Conservation (phyloP, 2,888 invertebrate genomes). For the Acanthoscelides obtectus region DNA sequence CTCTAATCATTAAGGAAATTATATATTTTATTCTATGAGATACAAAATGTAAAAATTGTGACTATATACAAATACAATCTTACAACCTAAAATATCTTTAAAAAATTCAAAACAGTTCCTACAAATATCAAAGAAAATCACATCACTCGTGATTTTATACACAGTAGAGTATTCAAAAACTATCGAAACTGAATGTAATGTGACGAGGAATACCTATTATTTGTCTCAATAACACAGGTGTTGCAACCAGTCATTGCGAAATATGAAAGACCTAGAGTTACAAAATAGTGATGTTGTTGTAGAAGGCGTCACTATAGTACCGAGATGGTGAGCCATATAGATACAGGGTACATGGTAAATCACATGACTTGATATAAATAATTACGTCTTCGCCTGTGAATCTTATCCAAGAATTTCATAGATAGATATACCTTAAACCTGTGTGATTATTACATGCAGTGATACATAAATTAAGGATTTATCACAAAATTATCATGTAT, state of each 20-base stretch:
- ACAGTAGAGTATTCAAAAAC: background rate
- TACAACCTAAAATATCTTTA: background rate
- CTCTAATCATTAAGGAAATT: background rate
- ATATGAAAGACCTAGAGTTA: too few species aligned
- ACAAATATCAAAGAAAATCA: background rate
- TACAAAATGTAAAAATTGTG: background rate
- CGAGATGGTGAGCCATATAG: too few species aligned
- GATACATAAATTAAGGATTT: background rate
- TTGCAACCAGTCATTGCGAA: too few species aligned
- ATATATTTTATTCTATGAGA: background rate
- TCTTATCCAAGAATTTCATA: too few species aligned
- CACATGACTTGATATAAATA: too few species aligned
- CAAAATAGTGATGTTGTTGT: too few species aligned
- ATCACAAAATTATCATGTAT: background rate
- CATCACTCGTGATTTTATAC: background rate
- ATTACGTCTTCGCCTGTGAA: background rate
- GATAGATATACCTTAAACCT: background rate
- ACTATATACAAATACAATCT: background rate
- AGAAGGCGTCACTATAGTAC: too few species aligned
- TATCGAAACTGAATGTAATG: background rate
- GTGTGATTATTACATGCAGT: background rate
- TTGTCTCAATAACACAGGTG: too few species aligned
- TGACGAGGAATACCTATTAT: too few species aligned
- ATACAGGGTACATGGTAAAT: too few species aligned
- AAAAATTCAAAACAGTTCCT: background rate